Evolutionary conservation across 2,113 vertebrate species (phyloP), one percentile per base, ranked within the genome.

Genomic region (Albula goreensis): DNA sequence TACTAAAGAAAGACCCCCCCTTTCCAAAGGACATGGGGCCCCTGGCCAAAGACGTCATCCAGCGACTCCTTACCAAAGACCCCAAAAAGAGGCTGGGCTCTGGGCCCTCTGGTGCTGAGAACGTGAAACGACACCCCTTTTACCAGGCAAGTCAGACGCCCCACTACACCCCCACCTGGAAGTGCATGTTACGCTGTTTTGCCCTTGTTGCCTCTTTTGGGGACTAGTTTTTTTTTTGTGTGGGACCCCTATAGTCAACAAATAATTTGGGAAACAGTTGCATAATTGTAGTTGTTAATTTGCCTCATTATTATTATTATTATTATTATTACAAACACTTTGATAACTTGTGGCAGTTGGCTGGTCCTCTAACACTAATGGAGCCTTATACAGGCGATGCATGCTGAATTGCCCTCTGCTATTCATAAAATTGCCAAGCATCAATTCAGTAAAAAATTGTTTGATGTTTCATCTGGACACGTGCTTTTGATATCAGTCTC

Each of bases 1-100:
- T 99, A 92, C 94, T 96, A 87, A 99, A 98, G 94, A 99, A 96
- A 88, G 97, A 99, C 89, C 98, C 98, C 89, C 98, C 98, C 2
- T 99, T 98, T 89, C 96, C 97, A 66, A 96, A 96, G 93, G 97
- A 98, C 88, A 98, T 99, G 95, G 96, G 96, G 79, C 93, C 95
- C 19, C 85, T 96, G 87, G 97, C 97, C 88, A 99, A 97, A 96
- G 97, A 99, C 94, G 90, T 99, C 85, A 97, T 99, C 93, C 97
- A 98, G 89, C 91, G 91, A 49, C 96, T 99, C 89, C 92, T 99
- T 89, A 93, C 96, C 92, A 99, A 98, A 94, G 97, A 99, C 87
- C 98, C 98, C 53, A 97, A 98, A 93, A 97, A 97, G 93, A 96
- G 98, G 83, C 88, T 99, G 81, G 98, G 98, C 8, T 99, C 97